These are phyloP conservation scores for Drosophila pallidifrons DNA, from an alignment of 1,140 invertebrate species.

Conservation along the genomic window DNA sequence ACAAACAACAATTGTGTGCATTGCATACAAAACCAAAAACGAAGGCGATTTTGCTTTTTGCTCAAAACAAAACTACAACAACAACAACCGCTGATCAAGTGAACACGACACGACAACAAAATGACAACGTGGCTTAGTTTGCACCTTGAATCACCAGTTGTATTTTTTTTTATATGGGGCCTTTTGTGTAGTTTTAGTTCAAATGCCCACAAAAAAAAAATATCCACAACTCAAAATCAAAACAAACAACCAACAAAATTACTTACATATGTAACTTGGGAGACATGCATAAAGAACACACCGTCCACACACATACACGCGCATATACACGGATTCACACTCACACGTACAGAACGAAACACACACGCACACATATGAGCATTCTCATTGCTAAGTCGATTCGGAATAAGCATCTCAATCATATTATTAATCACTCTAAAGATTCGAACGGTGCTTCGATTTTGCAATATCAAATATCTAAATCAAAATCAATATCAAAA, in stretches of 20 bases:
- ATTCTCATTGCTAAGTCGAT: constrained; percentile 81
- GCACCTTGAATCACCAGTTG: constrained; percentile 46
- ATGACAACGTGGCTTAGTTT: constrained; percentile 62
- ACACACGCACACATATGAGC: constrained; percentile 68
- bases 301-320: constrained; percentile 30
- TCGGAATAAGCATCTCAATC: constrained; percentile 52
- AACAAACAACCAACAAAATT: constrained; percentile 1
- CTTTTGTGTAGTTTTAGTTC: constrained; percentile 25
- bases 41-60: constrained; percentile 15
- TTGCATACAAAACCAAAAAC: background rate
- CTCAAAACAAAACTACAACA: background rate
- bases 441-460: constrained; percentile 52
- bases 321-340: constrained; percentile 26
- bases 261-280: constrained; percentile 17
- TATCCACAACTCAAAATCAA: constrained; percentile 24
- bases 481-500: background rate
- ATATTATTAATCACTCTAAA: constrained; percentile 44
- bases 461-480: constrained; percentile 4
- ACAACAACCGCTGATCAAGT: constrained; percentile 12
- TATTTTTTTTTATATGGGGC: constrained; percentile 11
- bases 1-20: background rate
- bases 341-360: constrained; percentile 10
- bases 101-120: constrained; percentile 24
- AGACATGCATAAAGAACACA: constrained; percentile 19
- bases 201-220: constrained; percentile 17